These are phyloP conservation scores for Taxidea taxus DNA, from an alignment of 2,113 vertebrate species.

Conservation along the genomic window DNA sequence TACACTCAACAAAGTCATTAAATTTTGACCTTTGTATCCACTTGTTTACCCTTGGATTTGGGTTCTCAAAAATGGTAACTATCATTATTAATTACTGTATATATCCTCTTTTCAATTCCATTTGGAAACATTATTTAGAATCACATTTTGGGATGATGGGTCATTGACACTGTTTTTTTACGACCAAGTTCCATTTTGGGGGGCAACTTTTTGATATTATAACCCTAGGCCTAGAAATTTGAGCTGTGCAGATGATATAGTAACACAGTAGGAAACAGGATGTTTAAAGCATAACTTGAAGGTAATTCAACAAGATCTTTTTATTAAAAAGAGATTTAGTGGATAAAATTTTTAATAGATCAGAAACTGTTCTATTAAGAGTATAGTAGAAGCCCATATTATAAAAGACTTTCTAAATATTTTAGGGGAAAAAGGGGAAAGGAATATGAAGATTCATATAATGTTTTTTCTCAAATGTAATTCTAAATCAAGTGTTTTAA, in stretches of 20 bases:
- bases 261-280: background rate
- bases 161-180: background rate
- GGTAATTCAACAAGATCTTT: slow-evolving; percentile 7
- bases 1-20: background rate
- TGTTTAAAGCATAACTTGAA: background rate
- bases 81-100: background rate
- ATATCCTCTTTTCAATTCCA: background rate
- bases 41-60: background rate
- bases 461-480: background rate
- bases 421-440: background rate
- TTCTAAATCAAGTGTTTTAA: background rate
- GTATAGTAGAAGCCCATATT: background rate
- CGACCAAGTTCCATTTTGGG: background rate
- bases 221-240: background rate
- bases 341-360: background rate
- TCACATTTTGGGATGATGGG: background rate
- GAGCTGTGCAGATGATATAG: background rate
- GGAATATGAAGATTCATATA: background rate
- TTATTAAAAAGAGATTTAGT: background rate
- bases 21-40: background rate
- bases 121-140: background rate
- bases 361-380: background rate
- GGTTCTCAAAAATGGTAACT: background rate
- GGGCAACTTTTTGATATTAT: background rate
- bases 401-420: background rate